A percentile compares a stretch with the other conserved stretches of the same genome.
Evolutionary conservation across 1,140 invertebrate species (phyloP).

Genomic region (Scaptomyza montana): DNA sequence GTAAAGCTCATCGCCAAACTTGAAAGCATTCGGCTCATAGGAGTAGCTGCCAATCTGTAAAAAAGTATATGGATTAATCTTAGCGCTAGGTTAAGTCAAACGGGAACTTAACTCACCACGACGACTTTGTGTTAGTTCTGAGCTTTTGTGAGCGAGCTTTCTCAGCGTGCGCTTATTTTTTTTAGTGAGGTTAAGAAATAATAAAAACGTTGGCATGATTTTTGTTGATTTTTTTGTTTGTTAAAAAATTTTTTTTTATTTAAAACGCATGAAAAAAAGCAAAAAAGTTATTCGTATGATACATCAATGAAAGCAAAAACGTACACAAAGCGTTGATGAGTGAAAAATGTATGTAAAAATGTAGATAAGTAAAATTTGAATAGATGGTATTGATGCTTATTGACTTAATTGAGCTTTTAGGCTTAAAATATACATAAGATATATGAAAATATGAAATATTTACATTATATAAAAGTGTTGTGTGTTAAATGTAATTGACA

Average conservation of each 20-base stretch:
- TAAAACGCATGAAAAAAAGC: slow-evolving; percentile 41
- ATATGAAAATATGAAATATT: slow-evolving; percentile 64
- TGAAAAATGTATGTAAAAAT: slow-evolving; percentile 55
- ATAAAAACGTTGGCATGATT: slow-evolving; percentile 64
- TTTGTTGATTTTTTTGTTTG: slow-evolving; percentile 44
- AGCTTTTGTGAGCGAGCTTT: slow-evolving; percentile 57
- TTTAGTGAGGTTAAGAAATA: slow-evolving; percentile 58
- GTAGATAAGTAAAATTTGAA: slow-evolving; percentile 8
- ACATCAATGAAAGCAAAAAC: slow-evolving; percentile 80
- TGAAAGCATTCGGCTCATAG: slow-evolving; percentile 91
- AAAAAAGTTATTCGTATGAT: slow-evolving; percentile 70
- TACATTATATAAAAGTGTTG: slow-evolving; percentile 50
- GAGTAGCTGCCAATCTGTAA: slow-evolving; percentile 89
- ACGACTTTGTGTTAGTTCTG: slow-evolving; percentile 82
- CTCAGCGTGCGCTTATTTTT: slow-evolving; percentile 38
- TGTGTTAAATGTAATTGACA: slow-evolving; percentile 44
- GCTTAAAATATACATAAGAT: slow-evolving; percentile 43
- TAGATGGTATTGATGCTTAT: slow-evolving; percentile 34
- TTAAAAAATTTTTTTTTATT: slow-evolving; percentile 64
- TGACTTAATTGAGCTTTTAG: slow-evolving; percentile 30
- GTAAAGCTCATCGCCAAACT: slow-evolving; percentile 92
- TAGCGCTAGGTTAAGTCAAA: slow-evolving; percentile 4
- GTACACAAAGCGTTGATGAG: slow-evolving; percentile 82
- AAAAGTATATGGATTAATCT: slow-evolving; percentile 32
- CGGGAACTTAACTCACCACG: slow-evolving; percentile 72